Evolutionary conservation across 2,113 vertebrate species (phyloP).

Genomic region (Phasianus colchicus): DNA sequence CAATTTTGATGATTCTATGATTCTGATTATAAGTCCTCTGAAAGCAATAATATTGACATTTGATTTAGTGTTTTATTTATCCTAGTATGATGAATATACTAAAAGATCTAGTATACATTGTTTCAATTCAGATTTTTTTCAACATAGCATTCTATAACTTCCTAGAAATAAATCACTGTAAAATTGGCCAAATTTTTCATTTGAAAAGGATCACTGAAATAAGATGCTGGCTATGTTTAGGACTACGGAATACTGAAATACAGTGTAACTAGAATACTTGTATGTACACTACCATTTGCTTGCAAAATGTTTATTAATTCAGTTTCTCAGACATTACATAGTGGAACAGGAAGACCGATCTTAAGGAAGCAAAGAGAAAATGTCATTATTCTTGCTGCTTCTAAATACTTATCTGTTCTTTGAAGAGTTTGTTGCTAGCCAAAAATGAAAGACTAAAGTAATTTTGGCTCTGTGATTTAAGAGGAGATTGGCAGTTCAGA

Average conservation of each 20-base stretch:
- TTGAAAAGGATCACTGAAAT: not conserved
- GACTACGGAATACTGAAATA: not conserved
- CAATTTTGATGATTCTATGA: no score
- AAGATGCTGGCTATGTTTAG: not conserved
- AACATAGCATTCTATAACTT: not conserved
- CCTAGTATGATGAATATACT: not conserved
- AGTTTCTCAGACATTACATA: not conserved
- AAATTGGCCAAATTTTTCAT: not conserved
- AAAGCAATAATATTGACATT: not conserved
- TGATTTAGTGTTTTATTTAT: not conserved
- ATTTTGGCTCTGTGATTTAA: not conserved
- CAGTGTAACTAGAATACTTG: not conserved
- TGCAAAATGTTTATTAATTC: not conserved
- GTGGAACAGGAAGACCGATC: not conserved
- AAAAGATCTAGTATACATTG: not conserved
- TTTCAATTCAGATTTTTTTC: not conserved
- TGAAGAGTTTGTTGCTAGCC: not conserved
- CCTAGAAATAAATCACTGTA: not conserved
- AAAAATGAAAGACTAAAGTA: not conserved
- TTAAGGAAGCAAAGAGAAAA: not conserved
- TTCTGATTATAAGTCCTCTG: not conserved
- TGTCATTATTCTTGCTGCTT: no score
- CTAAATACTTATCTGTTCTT: not conserved
- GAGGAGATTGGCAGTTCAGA: not conserved
- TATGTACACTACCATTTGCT: not conserved